phyloP scores from a whole-genome alignment of 1,140 invertebrate species.

The Dryas iulia region DNA sequence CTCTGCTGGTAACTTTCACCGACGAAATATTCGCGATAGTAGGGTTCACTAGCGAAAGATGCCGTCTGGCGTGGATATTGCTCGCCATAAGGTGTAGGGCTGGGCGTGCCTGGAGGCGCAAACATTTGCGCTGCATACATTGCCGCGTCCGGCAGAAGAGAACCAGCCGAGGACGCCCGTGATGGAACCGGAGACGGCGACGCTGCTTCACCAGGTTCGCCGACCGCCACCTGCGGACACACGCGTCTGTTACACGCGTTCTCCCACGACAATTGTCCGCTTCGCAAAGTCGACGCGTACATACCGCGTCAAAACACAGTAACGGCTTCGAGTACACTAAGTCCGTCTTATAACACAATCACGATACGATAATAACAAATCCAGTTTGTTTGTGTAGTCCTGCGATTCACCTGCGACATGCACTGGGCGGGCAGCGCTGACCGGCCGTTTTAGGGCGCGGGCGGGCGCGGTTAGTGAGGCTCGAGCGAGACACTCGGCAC shows the following conservation, averaged over 20 bases:
- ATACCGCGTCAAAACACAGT: constrained; percentile 73
- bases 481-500: constrained; percentile 68
- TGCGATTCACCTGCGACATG: constrained; percentile 37
- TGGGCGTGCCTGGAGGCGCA: constrained; percentile 73
- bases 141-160: constrained; percentile 73
- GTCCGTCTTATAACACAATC: constrained; percentile 59
- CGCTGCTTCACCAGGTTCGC: constrained; percentile 70
- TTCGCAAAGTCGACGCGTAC: constrained; percentile 74
- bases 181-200: constrained; percentile 75
- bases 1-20: constrained; percentile 73
- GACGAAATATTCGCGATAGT: constrained; percentile 78
- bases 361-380: constrained; percentile 48
- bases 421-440: constrained; percentile 60
- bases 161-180: constrained; percentile 74
- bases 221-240: constrained; percentile 78
- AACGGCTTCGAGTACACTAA: constrained; percentile 73
- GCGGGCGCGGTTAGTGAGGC: constrained; percentile 73
- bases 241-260: constrained; percentile 78
- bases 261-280: constrained; percentile 77
- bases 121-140: constrained; percentile 80
- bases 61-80: constrained; percentile 67
- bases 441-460: constrained; percentile 69
- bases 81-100: constrained; percentile 76
- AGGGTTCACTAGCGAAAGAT: constrained; percentile 69
- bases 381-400: constrained; percentile 42